These are phyloP conservation scores for Brachionus sp. DNA, from an alignment of 1,140 invertebrate genomes.

Conservation along the genomic window DNA sequence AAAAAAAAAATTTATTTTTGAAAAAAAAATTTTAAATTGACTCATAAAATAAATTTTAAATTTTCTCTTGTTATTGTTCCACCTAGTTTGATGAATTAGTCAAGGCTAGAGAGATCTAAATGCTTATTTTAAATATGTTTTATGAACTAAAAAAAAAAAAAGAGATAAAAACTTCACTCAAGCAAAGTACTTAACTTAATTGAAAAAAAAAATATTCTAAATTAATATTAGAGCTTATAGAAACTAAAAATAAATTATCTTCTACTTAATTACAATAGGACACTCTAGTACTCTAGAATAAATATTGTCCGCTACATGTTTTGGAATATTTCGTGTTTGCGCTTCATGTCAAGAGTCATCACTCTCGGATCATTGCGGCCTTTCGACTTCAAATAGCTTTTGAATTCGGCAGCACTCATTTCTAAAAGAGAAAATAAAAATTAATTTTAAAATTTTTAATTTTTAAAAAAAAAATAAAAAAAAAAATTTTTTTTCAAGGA, in stretches of 20 bases:
- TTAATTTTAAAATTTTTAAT: not conserved
- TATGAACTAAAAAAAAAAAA: too few species aligned
- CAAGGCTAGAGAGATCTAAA: not conserved
- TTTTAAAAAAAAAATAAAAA: not conserved
- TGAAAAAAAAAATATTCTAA: not conserved
- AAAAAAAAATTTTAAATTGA: not conserved
- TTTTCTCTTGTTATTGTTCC: too few species aligned
- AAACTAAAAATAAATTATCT: slow-evolving; percentile 18
- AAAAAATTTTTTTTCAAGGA: not conserved
- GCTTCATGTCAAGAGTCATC: slow-evolving; percentile 14
- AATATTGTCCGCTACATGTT: slow-evolving; percentile 22
- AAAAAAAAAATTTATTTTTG: not conserved
- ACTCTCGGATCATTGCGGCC: slow-evolving; percentile 38
- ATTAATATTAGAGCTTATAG: not conserved
- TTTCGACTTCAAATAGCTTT: slow-evolving; percentile 38
- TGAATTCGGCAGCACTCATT: slow-evolving; percentile 46
- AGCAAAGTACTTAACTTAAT: not conserved
- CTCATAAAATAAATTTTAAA: not conserved
- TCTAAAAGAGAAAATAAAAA: not conserved
- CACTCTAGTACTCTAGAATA: too few species aligned
- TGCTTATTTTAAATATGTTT: too few species aligned
- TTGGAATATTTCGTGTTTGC: slow-evolving; percentile 41
- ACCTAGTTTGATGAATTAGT: not conserved
- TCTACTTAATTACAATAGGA: not conserved
- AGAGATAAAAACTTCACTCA: not conserved